phyloP scores from a whole-genome alignment of 2,113 vertebrate species.

The Chaetops frenatus region DNA sequence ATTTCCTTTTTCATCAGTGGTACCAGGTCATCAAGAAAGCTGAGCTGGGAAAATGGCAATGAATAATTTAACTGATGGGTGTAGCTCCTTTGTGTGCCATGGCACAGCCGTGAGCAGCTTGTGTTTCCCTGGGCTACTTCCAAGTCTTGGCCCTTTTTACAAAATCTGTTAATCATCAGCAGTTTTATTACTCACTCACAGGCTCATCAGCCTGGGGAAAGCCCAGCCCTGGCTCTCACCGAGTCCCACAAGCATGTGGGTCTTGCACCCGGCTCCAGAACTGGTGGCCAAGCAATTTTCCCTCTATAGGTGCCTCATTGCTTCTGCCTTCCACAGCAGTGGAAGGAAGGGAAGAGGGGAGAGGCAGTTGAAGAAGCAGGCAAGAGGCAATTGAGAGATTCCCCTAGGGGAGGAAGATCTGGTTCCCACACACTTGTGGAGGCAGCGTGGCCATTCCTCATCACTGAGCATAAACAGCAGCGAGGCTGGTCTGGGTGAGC shows the following conservation, averaged over 20 bases:
- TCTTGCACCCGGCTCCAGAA: rapidly evolving
- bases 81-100: background rate
- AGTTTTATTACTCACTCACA: background rate
- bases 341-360: background rate
- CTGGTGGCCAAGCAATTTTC: rapidly evolving
- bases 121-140: background rate
- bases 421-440: background rate
- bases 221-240: background rate
- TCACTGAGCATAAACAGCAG: background rate
- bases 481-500: rapidly evolving
- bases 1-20: background rate
- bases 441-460: background rate
- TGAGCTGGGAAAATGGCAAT: background rate
- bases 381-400: background rate
- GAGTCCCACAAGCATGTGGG: rapidly evolving
- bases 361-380: too few species aligned
- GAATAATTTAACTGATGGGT: background rate
- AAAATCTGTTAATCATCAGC: background rate
- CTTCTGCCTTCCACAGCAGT: background rate
- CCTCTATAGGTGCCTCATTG: rapidly evolving
- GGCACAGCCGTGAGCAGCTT: background rate
- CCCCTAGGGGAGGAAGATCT: background rate
- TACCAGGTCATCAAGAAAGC: background rate
- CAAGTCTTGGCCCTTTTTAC: background rate
- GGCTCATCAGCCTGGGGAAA: background rate